phyloP scores from a whole-genome alignment of 1,140 invertebrate genomes.

The Aphelinus certus region DNA sequence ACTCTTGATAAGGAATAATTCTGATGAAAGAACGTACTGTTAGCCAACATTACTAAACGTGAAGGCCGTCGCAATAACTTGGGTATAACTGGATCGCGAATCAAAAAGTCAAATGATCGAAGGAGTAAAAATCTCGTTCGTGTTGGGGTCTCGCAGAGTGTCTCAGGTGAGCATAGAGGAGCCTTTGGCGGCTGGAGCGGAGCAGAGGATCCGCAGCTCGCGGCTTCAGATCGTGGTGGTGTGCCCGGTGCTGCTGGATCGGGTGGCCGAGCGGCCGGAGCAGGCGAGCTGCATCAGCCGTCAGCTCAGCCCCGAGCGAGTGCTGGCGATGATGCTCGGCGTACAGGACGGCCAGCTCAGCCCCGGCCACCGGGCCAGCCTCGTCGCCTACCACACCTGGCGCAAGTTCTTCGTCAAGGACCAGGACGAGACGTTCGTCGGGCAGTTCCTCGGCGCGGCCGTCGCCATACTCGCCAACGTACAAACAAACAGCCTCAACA shows the following conservation, averaged over 20 bases:
- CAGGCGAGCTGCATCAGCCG: constrained; percentile 69
- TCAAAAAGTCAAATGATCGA: too few relatives aligned
- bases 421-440: constrained; percentile 83
- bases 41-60: too few relatives aligned
- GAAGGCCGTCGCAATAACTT: too few relatives aligned
- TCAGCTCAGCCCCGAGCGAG: constrained; percentile 74
- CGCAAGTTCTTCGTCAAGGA: constrained; percentile 78
- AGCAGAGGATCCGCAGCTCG: constrained; percentile 71
- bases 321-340: constrained; percentile 81
- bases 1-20: too few relatives aligned
- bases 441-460: constrained; percentile 80
- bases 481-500: constrained; percentile 60
- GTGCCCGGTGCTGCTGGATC: constrained; percentile 77
- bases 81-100: too few relatives aligned
- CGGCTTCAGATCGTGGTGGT: constrained; percentile 82
- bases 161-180: constrained; percentile 79
- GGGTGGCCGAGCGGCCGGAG: constrained; percentile 67
- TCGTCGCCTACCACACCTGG: constrained; percentile 80
- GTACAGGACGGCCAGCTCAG: constrained; percentile 73
- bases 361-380: constrained; percentile 70
- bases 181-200: constrained; percentile 66
- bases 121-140: too few relatives aligned
- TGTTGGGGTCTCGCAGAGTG: constrained; percentile 68
- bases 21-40: too few relatives aligned
- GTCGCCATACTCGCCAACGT: constrained; percentile 74